Evolutionary conservation across 2,797 vertebrate species (phyloP), one percentile per base, ranked within the genome.

Genomic region (Myotis findleyi): DNA sequence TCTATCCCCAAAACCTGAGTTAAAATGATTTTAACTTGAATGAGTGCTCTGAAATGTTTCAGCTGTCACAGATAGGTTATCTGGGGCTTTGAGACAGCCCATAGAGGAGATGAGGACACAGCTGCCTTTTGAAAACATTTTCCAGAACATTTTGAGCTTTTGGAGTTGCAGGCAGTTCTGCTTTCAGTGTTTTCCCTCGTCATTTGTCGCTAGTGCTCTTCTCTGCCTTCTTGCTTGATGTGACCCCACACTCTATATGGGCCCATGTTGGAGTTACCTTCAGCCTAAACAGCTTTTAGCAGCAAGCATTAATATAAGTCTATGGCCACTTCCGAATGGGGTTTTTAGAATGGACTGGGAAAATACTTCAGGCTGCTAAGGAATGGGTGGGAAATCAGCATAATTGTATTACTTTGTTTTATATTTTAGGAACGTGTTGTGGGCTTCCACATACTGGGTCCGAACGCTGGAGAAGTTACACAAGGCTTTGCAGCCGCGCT

Each of bases 401-500:
- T 57, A n/a, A 30, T 51, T 6, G 1, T 10, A 0, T n/a, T 30
- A 4, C 38, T 95, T 7, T 88, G 10, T 87, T 96, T 94, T 76
- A 14, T 72, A 53, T 49, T 68, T 93, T 97, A 99, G 99, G 98
- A 99, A 72, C 98, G 98, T 77, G 98, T 99, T 14, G 98, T 99
- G 55, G 99, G 99, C 79, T 98, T 99, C 96, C 99, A 99, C 0
- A 53, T 99, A 7, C 98, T 99, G 93, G 98, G 98, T 55, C 99
- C 99, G 57, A 99, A 98, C 3, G 99, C 99, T 57, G 99, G 98
- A 92, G 99, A 99, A 97, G 96, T 99, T 30, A 98, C 99, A 2
- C 99, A 99, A 95, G 99, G 99, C 68, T 99, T 99, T 36, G 98
- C 98, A 23, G 98, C 98, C 0, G 99, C 98, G 0, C 98, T 99